Evolutionary conservation across 2,888 invertebrate genomes (phyloP), one percentile per base, ranked within the genome.

Genomic region (Mythimna vitellina): DNA sequence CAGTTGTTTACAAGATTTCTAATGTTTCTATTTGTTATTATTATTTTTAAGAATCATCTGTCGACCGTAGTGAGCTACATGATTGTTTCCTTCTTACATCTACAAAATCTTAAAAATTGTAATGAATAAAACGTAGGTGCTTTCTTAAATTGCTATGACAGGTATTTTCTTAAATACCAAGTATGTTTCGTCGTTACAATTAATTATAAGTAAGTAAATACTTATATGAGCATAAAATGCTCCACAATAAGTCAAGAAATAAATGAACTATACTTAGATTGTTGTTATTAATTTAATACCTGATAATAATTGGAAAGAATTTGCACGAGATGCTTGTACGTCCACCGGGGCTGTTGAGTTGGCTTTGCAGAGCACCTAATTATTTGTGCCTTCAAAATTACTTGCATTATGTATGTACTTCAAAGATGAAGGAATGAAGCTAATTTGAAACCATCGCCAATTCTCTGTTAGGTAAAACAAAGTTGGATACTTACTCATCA

Each of bases 221-320:
- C 69, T 63, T 70, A 70, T 29, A 70, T 74, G 62, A 65, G 76
- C 84, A 84, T 84, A 32, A 80, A 84, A 84, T 84, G 83, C 75
- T 73, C 29, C 32, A 61, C 58, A 57, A 64, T 78, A 78, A 72
- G 57, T 56, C 54, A 70, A 76, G 29, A 75, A 84, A 80, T 84
- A 82, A 78, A 84, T 68, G 6, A 76, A 54, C 9, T 69, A 70
- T 61, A 76, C 65, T 49, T 68, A 65, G 4, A 66, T 46, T 46
- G 46, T 46, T 17, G 17, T 46, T 46, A 46, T 46, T 46, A 17
- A 46, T 46, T 46, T 46, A 17, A 14, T 46, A 46, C 17, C 46
- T 20, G 12, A 12, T 42, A 12, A 42, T 12, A 42, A 42, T 42
- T 38, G 38, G 12, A 38, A 38, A 38, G 38, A 38, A 9, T 38